phyloP scores from a whole-genome alignment of 2,888 invertebrate genomes.

The Pherbina coryleti region DNA sequence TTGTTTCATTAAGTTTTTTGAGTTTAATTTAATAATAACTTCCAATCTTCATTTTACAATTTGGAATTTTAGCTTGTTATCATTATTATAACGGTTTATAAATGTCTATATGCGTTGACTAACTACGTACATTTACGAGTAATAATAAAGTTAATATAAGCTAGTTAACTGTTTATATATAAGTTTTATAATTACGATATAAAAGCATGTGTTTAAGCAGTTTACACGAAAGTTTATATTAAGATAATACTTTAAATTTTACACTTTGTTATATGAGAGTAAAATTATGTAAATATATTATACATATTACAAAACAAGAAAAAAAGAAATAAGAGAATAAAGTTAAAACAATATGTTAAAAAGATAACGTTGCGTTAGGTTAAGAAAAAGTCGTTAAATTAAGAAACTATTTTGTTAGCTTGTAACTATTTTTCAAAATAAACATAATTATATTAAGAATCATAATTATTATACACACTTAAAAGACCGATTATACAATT shows the following conservation, averaged over 20 bases:
- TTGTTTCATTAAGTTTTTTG: not conserved
- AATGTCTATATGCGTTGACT: slow-evolving; percentile 40
- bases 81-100: slow-evolving; percentile 33
- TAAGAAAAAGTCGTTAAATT: not conserved
- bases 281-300: not conserved
- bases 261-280: not conserved
- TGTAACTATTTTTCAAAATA: slow-evolving; percentile 7
- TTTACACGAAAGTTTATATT: slow-evolving; percentile 15
- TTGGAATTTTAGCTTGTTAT: not conserved
- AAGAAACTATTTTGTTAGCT: not conserved
- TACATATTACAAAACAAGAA: not conserved
- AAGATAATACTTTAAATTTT: slow-evolving; percentile 27
- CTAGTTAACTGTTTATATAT: not conserved
- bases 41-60: not conserved
- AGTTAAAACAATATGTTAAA: not conserved
- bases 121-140: slow-evolving; percentile 35
- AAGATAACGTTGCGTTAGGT: not conserved
- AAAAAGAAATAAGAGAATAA: not conserved
- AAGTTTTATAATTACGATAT: slow-evolving; percentile 14
- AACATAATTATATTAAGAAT: slow-evolving; percentile 26
- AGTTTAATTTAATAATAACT: slow-evolving; percentile 16
- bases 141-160: slow-evolving; percentile 5
- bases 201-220: slow-evolving; percentile 36
- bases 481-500: slow-evolving; percentile 61
- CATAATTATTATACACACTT: slow-evolving; percentile 19